Percentiles rank a stretch among this genome's conserved stretches.
Evolutionary conservation across 2,888 invertebrate species (phyloP).

Genomic region (Saturnia pavonia): DNA sequence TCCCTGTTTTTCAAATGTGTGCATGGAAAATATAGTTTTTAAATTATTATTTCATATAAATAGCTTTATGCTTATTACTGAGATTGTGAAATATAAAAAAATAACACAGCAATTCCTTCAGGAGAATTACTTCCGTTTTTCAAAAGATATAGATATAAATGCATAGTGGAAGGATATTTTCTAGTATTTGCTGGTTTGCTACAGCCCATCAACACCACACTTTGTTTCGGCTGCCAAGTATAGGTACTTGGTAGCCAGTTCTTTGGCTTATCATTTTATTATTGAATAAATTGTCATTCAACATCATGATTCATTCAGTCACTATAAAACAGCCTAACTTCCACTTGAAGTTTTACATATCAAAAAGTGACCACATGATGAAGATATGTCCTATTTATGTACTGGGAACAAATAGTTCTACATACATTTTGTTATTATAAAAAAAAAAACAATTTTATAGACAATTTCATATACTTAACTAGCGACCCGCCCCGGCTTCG

Average conservation of each 20-base stretch:
- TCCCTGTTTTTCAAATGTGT: slow-evolving; percentile 34
- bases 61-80: no score
- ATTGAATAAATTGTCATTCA: not conserved
- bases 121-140: not conserved
- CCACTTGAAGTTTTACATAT: not conserved
- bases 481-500: no score
- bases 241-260: not conserved
- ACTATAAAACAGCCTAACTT: not conserved
- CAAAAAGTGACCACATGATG: no score
- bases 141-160: not conserved
- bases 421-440: no score
- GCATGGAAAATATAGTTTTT: slow-evolving; percentile 47
- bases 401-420: no score
- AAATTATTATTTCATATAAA: not conserved
- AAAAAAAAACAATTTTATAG: no score
- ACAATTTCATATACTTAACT: no score
- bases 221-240: not conserved
- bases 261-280: not conserved
- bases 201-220: not conserved
- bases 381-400: no score
- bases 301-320: not conserved
- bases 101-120: not conserved
- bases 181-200: not conserved
- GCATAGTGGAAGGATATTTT: not conserved
- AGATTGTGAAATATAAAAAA: not conserved